These are phyloP conservation scores for Tupaia chinensis DNA, from an alignment of 2,113 vertebrate species.

Conservation along the genomic window DNA sequence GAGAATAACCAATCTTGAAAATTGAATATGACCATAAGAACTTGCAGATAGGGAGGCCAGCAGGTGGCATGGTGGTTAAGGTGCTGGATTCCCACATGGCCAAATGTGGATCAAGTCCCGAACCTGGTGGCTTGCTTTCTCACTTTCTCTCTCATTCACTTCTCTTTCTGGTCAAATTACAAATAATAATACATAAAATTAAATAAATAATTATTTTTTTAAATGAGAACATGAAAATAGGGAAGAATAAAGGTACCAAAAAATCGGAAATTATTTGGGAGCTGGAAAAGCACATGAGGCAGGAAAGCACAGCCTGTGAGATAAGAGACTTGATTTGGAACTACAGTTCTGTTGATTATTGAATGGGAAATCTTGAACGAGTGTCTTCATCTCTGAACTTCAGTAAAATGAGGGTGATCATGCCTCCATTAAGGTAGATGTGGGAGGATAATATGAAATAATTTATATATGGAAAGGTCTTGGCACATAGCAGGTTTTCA, in stretches of 20 bases:
- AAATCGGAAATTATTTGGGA: conserved; percentile 27
- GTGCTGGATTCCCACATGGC: too few relatives aligned
- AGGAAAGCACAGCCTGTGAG: background rate
- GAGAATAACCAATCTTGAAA: background rate
- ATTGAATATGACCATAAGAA: conserved; percentile 6
- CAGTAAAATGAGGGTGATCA: background rate
- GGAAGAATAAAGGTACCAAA: conserved; percentile 9
- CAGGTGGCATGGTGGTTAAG: too few relatives aligned
- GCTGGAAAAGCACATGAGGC: background rate
- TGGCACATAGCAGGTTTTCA: background rate
- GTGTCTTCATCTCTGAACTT: conserved; percentile 38
- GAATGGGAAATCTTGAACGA: background rate
- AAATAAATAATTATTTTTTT: too few relatives aligned
- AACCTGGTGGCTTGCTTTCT: too few relatives aligned
- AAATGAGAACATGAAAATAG: conserved; percentile 7
- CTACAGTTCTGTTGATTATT: background rate
- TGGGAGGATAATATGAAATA: background rate
- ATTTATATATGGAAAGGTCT: background rate
- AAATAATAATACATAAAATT: too few relatives aligned
- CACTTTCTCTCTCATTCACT: too few relatives aligned
- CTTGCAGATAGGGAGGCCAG: background rate
- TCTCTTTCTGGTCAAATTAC: too few relatives aligned
- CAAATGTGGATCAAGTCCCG: too few relatives aligned
- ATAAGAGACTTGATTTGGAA: background rate
- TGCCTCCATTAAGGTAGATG: background rate